Evolutionary conservation across 2,797 vertebrate species (phyloP).

Genomic region (Rhabdophis nuchalis): DNA sequence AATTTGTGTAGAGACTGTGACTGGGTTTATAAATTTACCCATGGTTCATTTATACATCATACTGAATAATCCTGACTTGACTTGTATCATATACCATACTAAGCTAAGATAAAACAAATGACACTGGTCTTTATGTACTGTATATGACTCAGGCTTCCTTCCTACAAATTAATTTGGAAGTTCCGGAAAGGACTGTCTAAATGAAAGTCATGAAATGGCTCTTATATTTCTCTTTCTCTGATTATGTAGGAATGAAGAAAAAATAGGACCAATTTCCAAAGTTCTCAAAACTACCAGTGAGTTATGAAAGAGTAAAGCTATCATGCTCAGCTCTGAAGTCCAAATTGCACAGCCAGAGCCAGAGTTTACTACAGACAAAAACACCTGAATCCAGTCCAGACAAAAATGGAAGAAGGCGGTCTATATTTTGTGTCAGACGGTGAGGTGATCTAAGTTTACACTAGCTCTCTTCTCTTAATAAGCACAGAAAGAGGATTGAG

Average conservation of each 20-base stretch:
- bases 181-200: neutral
- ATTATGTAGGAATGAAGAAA: neutral
- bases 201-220: neutral
- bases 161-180: neutral
- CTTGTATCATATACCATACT: neutral
- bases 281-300: neutral
- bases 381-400: neutral
- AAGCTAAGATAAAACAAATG: neutral
- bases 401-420: neutral
- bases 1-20: neutral
- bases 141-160: neutral
- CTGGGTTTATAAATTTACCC: neutral
- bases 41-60: neutral
- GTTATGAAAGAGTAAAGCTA: neutral
- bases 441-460: neutral
- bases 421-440: neutral
- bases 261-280: neutral
- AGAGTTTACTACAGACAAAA: neutral
- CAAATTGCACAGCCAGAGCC: neutral
- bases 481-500: neutral
- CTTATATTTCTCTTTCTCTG: neutral
- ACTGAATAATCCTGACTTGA: neutral
- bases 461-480: neutral
- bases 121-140: neutral
- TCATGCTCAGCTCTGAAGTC: neutral